Evolutionary conservation across 2,888 invertebrate genomes (phyloP).

Genomic region (Cantharis lateralis): DNA sequence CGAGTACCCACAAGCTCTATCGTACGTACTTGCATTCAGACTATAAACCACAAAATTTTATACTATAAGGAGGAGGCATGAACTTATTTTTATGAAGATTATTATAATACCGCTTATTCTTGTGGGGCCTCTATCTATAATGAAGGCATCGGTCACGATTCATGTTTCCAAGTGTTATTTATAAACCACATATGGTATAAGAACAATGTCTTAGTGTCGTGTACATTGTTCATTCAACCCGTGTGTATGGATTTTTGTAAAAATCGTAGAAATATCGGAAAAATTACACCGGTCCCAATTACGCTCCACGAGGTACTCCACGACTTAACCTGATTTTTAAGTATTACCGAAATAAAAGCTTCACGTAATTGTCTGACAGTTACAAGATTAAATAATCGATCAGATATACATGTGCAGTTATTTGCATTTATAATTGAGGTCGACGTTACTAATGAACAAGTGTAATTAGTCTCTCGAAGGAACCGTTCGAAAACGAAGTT

Average conservation of each 20-base stretch:
- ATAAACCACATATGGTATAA: slow-evolving; percentile 41
- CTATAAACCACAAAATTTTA: slow-evolving; percentile 22
- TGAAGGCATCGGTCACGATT: slow-evolving; percentile 41
- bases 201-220: slow-evolving; percentile 41
- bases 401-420: slow-evolving; percentile 11
- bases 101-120: slow-evolving; percentile 33
- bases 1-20: background rate
- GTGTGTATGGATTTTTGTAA: slow-evolving; percentile 14
- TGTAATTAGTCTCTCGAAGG: slow-evolving; percentile 10
- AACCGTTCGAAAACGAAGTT: slow-evolving; percentile 5
- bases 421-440: slow-evolving; percentile 20
- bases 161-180: slow-evolving; percentile 40
- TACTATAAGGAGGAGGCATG: slow-evolving; percentile 18
- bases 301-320: background rate
- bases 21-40: background rate
- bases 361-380: slow-evolving; percentile 15
- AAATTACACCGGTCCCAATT: slow-evolving; percentile 1
- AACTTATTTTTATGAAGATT: slow-evolving; percentile 29
- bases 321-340: background rate
- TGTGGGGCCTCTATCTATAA: slow-evolving; percentile 38
- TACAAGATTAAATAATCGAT: background rate
- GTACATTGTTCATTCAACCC: slow-evolving; percentile 37
- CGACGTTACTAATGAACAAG: slow-evolving; percentile 16
- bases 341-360: background rate
- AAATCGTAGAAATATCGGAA: slow-evolving; percentile 9